Base-by-base conservation (phyloP, 2,888 invertebrate genomes). In the Mimumesa dahlbomi region DNA sequence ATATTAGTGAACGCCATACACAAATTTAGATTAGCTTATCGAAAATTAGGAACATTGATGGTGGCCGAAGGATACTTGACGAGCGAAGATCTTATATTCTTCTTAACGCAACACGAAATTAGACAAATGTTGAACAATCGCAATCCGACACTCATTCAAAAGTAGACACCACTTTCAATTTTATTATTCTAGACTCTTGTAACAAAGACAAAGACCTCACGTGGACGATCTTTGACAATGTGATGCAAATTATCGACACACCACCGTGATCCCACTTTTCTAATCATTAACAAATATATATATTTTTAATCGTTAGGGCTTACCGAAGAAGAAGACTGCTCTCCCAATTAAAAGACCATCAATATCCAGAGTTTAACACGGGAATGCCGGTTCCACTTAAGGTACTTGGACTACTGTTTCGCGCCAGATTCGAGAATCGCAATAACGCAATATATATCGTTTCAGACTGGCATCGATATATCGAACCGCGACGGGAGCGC, bases 31-130 rank as follows among this genome's bases (percentile, higher is more conserved):
- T 79, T 92, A 46, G 93, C 92, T 0, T 93, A 92, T 72, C 89
- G 91, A 38, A 87, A 89, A 22, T 88, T 95, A 18, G 94, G 92
- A 0, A 83, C 89, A 2, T 82, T 92, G 57, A 90, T 96, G 90
- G 92, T 92, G 0, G 81, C 86, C 11, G 92, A 93, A 76, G 94
- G 94, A 81, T 89, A 91, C 29, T 83, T 96, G 45, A 95, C 95
- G 0, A 91, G 93, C 49, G 85, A 89, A 18, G 92, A 93, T 19
- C 90, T 95, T 0, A 89, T 95, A 29, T 95, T 92, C 87, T 94
- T 92, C 89, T 91, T 96, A 79, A 93, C 94, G 0, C 90, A 92
- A 38, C 83, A 91, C 11, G 96, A 96, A 89, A 90, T 96, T 11
- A 90, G 90, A 1, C 84, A 89, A 21, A 90, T 95, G 9, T 84